A percentile compares a stretch with the other conserved stretches of the same genome.
These are phyloP conservation scores for Pithys albifrons DNA, from an alignment of 2,113 vertebrate species.

Conservation along the genomic window DNA sequence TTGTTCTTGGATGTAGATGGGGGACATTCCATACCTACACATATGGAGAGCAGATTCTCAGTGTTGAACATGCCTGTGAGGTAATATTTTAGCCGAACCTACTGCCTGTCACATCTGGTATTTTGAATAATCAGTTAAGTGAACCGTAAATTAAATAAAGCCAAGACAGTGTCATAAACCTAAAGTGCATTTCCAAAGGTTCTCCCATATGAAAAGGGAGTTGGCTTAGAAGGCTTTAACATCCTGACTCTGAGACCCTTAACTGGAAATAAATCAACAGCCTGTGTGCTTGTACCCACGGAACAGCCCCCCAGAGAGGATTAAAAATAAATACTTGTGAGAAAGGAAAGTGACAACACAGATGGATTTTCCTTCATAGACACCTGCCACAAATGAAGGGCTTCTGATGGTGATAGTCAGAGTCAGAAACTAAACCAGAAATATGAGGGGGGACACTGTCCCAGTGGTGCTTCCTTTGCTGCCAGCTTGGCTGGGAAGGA, in stretches of 20 bases:
- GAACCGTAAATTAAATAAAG: slow-evolving; percentile 65
- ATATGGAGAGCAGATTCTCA: background rate
- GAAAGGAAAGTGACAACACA: background rate
- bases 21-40: background rate
- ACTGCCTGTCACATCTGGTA: slow-evolving; percentile 25
- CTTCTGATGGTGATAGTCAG: background rate
- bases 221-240: background rate
- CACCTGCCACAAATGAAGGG: background rate
- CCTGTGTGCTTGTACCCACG: background rate
- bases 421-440: background rate
- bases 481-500: background rate
- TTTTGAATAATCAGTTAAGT: slow-evolving; percentile 63
- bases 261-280: slow-evolving; percentile 41
- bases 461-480: background rate
- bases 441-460: fast-evolving
- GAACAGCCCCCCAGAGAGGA: background rate
- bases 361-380: background rate
- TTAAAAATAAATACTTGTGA: slow-evolving; percentile 17
- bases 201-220: background rate
- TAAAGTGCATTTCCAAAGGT: slow-evolving; percentile 54
- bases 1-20: background rate
- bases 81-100: slow-evolving; percentile 22
- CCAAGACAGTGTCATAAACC: slow-evolving; percentile 42
- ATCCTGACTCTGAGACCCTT: background rate
- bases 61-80: background rate